Conservation (phyloP, 2,113 vertebrate species). For the Phasianus colchicus region DNA sequence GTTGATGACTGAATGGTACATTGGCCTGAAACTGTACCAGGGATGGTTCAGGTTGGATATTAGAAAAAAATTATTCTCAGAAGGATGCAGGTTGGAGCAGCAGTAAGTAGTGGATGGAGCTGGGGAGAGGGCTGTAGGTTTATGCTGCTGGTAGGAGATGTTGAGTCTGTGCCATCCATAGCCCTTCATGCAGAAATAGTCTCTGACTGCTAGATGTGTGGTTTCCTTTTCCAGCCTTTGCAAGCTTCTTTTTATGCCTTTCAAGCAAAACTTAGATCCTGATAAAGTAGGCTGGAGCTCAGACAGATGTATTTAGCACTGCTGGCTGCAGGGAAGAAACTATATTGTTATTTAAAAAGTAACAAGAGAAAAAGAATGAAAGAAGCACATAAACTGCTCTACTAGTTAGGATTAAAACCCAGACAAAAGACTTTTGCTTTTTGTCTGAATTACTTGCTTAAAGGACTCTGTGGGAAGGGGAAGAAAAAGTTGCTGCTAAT, state of each 20-base stretch:
- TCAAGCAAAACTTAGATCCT: neutral
- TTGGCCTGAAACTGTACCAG: too few species aligned
- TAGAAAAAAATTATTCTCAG: too few species aligned
- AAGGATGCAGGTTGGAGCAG: neutral
- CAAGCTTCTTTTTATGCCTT: neutral
- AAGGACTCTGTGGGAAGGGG: neutral
- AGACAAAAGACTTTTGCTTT: neutral
- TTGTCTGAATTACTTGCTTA: neutral
- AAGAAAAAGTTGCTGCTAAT: slow-evolving; percentile 1
- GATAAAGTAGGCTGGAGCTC: neutral
- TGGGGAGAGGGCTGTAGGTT: neutral
- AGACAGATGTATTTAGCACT: neutral
- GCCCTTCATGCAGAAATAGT: neutral
- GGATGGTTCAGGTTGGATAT: too few species aligned
- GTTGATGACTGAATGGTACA: neutral
- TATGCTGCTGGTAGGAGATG: neutral
- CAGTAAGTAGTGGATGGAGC: neutral
- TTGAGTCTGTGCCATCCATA: neutral
- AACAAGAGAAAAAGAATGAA: neutral
- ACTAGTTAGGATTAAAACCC: neutral
- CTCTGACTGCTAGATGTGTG: neutral
- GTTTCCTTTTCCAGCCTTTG: neutral
- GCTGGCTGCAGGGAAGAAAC: neutral
- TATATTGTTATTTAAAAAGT: neutral
- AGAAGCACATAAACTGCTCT: neutral